Conservation (phyloP, 2,888 invertebrate species). For the Ferdinandea cuprea region DNA sequence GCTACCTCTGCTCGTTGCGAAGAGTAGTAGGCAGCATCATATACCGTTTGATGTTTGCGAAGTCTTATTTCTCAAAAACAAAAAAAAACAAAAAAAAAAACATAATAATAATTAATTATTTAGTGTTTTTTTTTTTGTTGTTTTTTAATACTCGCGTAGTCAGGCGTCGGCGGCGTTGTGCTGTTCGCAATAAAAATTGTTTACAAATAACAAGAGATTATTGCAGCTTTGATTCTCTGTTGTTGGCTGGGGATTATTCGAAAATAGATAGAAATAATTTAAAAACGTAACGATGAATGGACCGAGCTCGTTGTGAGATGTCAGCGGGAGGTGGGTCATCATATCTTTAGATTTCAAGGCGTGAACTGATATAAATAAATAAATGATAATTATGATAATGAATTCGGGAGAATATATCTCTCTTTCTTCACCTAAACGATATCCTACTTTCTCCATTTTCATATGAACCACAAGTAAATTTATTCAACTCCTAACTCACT, state of each 20-base stretch:
- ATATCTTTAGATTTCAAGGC: neutral
- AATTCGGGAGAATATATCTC: too few relatives aligned
- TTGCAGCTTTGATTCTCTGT: conserved; percentile 30
- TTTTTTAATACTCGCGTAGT: neutral
- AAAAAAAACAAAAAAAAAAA: too few relatives aligned
- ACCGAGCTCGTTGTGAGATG: neutral
- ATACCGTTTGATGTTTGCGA: conserved; percentile 17
- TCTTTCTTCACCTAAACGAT: too few relatives aligned
- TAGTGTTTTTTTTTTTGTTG: conserved; percentile 22
- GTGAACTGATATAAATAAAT: neutral
- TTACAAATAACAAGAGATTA: conserved; percentile 41
- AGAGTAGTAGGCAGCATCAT: neutral
- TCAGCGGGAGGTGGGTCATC: neutral
- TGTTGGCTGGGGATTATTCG: conserved; percentile 5
- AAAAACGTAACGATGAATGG: neutral
- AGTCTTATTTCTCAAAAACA: conserved; percentile 20
- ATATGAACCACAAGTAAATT: too few relatives aligned
- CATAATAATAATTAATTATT: neutral
- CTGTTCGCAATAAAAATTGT: conserved; percentile 40
- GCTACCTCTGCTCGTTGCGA: conserved; percentile 3
- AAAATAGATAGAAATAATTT: conserved; percentile 16
- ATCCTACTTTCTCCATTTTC: too few relatives aligned
- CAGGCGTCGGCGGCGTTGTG: neutral
- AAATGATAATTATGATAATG: too few relatives aligned
- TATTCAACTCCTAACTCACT: too few relatives aligned